Base-by-base conservation (phyloP, 2,797 vertebrate species). In the Steatocranus sp. region DNA sequence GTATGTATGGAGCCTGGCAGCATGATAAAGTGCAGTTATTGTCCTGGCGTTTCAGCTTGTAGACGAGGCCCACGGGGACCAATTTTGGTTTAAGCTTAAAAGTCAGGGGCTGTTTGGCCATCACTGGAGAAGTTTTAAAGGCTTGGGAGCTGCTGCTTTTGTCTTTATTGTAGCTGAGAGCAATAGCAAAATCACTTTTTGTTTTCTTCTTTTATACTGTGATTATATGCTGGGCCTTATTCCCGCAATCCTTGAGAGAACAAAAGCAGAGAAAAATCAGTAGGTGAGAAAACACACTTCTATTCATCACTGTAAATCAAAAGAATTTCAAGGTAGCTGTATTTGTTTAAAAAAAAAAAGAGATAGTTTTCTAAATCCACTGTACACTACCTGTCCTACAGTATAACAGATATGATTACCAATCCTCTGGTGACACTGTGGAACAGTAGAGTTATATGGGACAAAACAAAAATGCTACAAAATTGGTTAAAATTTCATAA, bases 21-120 rank as follows among this genome's bases (percentile, higher is more conserved):
- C 75, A 27, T 49, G 70, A 91, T 89, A n/a, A 86, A 89, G 78
- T 81, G 61, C 51, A 88, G 75, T 91, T 82, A 88, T 86, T 88
- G 86, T 87, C 80, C 80, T 41, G 58, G 82, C 78, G 76, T 80
- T 87, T 80, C 51, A 79, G 85, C 54, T 79, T 3, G 10, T 75
- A 82, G 83, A 49, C 1, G 41, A 46, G 79, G 84, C 80, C 84
- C 78, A 74, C 5, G 61, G 86, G 75, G 86, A 82, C 74, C 18
- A 46, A 53, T 83, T 87, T 83, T 81, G 84, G 82, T 91, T 84
- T 32, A 82, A 78, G 74, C 36, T 82, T 75, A 82, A 75, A 74
- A 78, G 76, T 82, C 74, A 7, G 14, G 20, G 61, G 74, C 38
- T 50, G 43, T 68, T 80, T 56, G 56, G 75, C 51, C 80, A 74